Conservation (phyloP, 2,113 vertebrate genomes). For the Castor canadensis region DNA sequence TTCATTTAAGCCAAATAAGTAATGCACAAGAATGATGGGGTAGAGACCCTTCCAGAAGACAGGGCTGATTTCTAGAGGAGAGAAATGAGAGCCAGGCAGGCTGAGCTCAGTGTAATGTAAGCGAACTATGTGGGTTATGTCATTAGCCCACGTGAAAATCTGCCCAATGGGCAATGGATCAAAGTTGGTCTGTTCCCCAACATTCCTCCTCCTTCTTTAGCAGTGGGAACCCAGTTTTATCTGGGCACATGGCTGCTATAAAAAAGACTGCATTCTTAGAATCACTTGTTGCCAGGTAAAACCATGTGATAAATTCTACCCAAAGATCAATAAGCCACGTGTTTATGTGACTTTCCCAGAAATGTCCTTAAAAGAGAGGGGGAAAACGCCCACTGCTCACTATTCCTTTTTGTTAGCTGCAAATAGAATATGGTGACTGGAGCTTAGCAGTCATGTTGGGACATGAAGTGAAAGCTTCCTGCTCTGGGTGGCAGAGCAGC, state of each 20-base stretch:
- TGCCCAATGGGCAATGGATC: neutral
- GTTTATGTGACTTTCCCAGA: neutral
- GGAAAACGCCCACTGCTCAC: neutral
- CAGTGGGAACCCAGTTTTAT: neutral
- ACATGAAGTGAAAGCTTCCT: neutral
- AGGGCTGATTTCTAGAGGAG: neutral
- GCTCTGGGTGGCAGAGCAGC: neutral
- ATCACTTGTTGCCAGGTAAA: neutral
- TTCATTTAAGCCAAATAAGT: neutral
- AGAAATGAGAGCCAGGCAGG: neutral
- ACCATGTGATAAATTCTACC: neutral
- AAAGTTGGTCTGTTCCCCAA: neutral
- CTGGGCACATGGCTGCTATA: neutral
- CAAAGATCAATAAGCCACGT: neutral
- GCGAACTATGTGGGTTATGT: neutral
- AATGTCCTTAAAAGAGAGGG: neutral
- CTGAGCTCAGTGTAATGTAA: neutral
- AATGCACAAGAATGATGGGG: neutral
- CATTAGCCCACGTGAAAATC: fast-evolving
- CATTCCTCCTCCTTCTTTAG: neutral
- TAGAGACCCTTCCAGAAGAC: neutral
- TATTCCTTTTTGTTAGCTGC: neutral
- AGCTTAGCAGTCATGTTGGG: neutral
- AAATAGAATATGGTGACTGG: neutral
- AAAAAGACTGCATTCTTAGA: neutral